Evolutionary conservation across 2,113 vertebrate genomes (phyloP).

Genomic region (Papio anubis): DNA sequence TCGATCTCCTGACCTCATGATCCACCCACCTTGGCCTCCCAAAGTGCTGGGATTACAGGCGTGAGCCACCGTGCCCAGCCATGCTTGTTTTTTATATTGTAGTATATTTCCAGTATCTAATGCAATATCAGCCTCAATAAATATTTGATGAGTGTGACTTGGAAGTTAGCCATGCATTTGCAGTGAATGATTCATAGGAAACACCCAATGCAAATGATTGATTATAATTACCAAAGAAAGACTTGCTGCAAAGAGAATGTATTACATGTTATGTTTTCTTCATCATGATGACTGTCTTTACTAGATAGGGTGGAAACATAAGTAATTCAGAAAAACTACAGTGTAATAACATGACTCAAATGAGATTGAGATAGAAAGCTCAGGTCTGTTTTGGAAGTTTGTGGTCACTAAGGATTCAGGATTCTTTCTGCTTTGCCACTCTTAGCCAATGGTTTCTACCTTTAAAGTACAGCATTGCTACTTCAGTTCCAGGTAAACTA

Average conservation of each 20-base stretch:
- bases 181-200: background rate
- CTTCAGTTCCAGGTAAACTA: background rate
- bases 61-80: no score
- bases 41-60: no score
- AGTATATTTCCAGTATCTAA: background rate
- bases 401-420: background rate
- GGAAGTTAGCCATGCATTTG: background rate
- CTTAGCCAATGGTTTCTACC: background rate
- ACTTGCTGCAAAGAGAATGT: background rate
- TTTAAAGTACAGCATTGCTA: background rate
- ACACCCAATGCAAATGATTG: background rate
- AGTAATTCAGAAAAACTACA: background rate
- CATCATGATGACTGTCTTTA: background rate
- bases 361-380: no score
- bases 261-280: background rate
- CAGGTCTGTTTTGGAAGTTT: background rate
- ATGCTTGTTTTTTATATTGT: background rate
- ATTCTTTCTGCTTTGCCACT: background rate
- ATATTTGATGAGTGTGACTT: background rate
- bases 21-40: no score
- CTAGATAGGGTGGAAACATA: background rate
- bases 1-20: no score
- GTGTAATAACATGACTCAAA: background rate
- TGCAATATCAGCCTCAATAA: background rate
- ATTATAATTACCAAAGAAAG: conserved; percentile 3